A percentile compares a stretch with the other conserved stretches of the same genome.
phyloP scores from a whole-genome alignment of 2,888 invertebrate genomes.

The Drosophila histrio region DNA sequence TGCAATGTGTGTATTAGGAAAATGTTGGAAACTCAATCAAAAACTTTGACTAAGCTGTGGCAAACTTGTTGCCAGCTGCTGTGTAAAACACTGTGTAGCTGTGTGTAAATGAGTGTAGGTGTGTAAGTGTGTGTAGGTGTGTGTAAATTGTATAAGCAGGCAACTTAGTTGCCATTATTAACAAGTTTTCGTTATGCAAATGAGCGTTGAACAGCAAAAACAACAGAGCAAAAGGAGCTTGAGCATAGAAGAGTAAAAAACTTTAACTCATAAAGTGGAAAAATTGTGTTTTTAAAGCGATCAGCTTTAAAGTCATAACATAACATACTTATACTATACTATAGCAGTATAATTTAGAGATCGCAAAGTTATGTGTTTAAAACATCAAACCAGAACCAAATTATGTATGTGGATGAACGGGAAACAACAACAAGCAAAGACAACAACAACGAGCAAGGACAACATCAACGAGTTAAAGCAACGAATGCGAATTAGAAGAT shows the following conservation, averaged over 20 bases:
- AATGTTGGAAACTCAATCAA: slow-evolving; percentile 49
- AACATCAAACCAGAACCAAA: too few relatives aligned
- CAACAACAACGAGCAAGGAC: too few relatives aligned
- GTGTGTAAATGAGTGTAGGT: slow-evolving; percentile 12
- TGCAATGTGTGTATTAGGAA: slow-evolving; percentile 19
- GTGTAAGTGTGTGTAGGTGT: slow-evolving; percentile 3
- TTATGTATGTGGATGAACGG: too few relatives aligned
- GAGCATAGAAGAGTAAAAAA: background rate
- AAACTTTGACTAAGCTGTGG: slow-evolving; percentile 48
- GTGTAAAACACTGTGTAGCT: slow-evolving; percentile 4
- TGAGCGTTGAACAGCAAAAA: slow-evolving; percentile 33
- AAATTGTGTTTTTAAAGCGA: too few relatives aligned
- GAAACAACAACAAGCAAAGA: too few relatives aligned
- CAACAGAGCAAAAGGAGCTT: background rate
- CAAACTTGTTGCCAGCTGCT: slow-evolving; percentile 43
- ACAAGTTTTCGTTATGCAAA: slow-evolving; percentile 55
- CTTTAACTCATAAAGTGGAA: background rate
- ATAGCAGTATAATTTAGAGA: too few relatives aligned
- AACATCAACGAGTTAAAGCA: too few relatives aligned
- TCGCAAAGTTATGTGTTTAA: too few relatives aligned
- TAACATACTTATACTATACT: too few relatives aligned
- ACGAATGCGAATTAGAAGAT: too few relatives aligned
- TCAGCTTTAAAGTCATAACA: too few relatives aligned
- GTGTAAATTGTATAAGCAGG: slow-evolving; percentile 21
- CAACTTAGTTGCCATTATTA: slow-evolving; percentile 55